Evolutionary conservation across 2,113 vertebrate genomes (phyloP).

Genomic region (Grammomys dolichurus): DNA sequence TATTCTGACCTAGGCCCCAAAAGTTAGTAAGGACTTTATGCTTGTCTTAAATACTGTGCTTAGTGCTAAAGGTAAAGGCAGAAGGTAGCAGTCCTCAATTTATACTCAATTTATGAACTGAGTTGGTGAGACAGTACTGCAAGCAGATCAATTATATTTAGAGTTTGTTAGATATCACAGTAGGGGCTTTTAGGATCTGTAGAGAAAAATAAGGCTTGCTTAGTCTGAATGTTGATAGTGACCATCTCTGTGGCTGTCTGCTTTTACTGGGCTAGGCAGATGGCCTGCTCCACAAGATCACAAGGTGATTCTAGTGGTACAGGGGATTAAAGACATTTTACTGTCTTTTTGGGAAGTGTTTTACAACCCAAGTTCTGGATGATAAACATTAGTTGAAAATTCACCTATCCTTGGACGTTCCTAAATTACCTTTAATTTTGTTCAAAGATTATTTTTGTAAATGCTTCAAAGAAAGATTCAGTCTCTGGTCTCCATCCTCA

Average conservation of each 20-base stretch:
- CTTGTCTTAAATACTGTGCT: not conserved
- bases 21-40: not conserved
- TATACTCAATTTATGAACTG: not conserved
- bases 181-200: not conserved
- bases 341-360: not conserved
- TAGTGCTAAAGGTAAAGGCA: not conserved
- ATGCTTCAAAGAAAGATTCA: constrained; percentile 13
- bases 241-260: not conserved
- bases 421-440: not conserved
- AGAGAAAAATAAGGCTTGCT: not conserved
- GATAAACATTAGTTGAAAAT: not conserved
- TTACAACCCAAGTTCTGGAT: not conserved
- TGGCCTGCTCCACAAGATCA: not conserved
- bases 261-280: not conserved
- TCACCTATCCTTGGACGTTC: constrained; percentile 30
- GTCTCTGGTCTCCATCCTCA: not conserved
- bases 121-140: not conserved
- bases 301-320: not conserved
- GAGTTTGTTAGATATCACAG: not conserved
- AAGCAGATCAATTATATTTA: not conserved
- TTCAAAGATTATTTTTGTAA: not conserved
- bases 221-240: not conserved
- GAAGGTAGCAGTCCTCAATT: not conserved
- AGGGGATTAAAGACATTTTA: not conserved
- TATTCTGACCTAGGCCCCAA: not conserved